Percentiles rank a stretch among this genome's conserved stretches.
phyloP scores from a whole-genome alignment of 2,888 invertebrate species.

The Pterobdella sp. region DNA sequence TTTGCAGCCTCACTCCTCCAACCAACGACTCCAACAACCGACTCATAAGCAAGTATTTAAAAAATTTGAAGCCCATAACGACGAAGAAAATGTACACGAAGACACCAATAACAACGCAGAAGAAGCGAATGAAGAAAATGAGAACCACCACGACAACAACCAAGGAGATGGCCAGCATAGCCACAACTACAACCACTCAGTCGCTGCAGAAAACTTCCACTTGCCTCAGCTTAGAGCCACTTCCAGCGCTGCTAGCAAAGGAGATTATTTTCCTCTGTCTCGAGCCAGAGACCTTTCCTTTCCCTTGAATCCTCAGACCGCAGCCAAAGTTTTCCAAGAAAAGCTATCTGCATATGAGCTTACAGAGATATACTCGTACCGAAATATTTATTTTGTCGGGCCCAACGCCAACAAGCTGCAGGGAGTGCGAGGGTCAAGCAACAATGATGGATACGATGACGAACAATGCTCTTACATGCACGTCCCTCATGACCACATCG shows the following conservation, averaged over 20 bases:
- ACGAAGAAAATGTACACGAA: not conserved
- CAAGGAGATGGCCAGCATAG: conserved; percentile 11
- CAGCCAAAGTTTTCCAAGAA: conserved; percentile 55
- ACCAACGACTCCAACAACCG: conserved; percentile 8
- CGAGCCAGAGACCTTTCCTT: not conserved
- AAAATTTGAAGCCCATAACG: not conserved
- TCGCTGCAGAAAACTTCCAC: conserved; percentile 20
- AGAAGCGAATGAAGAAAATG: not conserved
- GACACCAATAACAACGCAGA: not conserved
- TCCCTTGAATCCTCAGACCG: conserved; percentile 57
- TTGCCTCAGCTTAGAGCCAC: conserved; percentile 27
- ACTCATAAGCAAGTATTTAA: not conserved
- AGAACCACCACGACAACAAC: conserved; percentile 1
- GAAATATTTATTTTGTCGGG: conserved; percentile 77
- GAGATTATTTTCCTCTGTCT: not conserved
- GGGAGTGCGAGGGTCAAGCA: conserved; percentile 59
- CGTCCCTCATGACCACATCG: conserved; percentile 94
- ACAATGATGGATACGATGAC: conserved; percentile 50
- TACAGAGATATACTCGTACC: conserved; percentile 88
- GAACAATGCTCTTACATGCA: conserved; percentile 90
- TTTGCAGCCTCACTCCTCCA: conserved; percentile 4
- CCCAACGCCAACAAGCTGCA: conserved; percentile 77
- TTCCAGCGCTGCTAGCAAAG: conserved; percentile 29
- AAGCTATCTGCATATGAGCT: conserved; percentile 93
- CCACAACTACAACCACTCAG: not conserved